Evolutionary conservation across 2,797 vertebrate genomes (phyloP).

Genomic region (Allobates femoralis): DNA sequence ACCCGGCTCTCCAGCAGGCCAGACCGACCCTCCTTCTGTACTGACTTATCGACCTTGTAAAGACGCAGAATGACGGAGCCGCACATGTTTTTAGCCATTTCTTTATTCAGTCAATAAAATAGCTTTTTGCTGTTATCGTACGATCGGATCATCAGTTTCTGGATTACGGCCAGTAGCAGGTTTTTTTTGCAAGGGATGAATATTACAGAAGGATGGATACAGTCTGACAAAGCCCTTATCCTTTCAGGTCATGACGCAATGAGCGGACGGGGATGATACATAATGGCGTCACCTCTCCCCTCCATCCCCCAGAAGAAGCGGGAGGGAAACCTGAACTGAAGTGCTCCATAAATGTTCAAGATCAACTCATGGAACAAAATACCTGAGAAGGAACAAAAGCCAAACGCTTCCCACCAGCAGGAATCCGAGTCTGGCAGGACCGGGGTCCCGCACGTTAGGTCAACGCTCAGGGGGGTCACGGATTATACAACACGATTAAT

Average conservation of each 20-base stretch:
- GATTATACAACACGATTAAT: neutral
- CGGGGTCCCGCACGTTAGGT: neutral
- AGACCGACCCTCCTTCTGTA: neutral
- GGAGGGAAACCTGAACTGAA: constrained; percentile 53
- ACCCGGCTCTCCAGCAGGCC: no score
- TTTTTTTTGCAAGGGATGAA: constrained; percentile 29
- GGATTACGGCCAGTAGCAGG: constrained; percentile 21
- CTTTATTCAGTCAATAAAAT: constrained; percentile 45
- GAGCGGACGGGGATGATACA: constrained; percentile 3
- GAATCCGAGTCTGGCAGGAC: constrained; percentile 32
- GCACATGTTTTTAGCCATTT: constrained; percentile 32
- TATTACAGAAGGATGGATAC: constrained; percentile 29
- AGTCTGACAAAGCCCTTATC: constrained; percentile 60
- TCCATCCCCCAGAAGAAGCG: constrained; percentile 13
- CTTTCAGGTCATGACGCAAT: constrained; percentile 19
- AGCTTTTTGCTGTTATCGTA: constrained; percentile 40
- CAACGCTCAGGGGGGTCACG: neutral
- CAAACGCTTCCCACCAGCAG: neutral
- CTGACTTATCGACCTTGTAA: neutral
- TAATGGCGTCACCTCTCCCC: constrained; percentile 1
- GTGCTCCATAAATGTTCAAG: constrained; percentile 57
- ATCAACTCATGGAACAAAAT: constrained; percentile 57
- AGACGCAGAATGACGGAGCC: neutral
- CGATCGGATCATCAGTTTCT: neutral
- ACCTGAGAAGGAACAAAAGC: constrained; percentile 58